Evolutionary conservation across 2,797 vertebrate genomes (phyloP).

Genomic region (Phylloscopus collybita): DNA sequence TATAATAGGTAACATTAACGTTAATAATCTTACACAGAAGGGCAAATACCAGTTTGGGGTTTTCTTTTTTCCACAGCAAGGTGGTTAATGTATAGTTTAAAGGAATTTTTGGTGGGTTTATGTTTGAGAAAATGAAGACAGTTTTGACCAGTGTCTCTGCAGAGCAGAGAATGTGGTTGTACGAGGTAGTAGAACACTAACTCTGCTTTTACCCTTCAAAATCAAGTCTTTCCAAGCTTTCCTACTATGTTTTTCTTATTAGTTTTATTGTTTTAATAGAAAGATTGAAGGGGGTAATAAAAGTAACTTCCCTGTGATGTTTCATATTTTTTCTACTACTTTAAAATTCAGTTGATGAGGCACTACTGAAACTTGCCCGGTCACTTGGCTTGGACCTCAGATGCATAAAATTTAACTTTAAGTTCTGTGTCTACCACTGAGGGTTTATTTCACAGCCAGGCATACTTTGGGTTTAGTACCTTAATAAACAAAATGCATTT

Average conservation of each 20-base stretch:
- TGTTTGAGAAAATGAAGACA: not conserved
- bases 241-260: not conserved
- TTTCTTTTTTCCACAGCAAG: not conserved
- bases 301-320: not conserved
- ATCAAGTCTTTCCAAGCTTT: not conserved
- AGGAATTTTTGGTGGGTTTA: not conserved
- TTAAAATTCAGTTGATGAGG: constrained; percentile 2
- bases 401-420: not conserved
- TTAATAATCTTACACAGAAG: not conserved
- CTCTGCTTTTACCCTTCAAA: not conserved
- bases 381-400: not conserved
- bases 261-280: not conserved
- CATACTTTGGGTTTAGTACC: not conserved
- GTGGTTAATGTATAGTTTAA: not conserved
- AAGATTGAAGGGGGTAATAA: not conserved
- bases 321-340: not conserved
- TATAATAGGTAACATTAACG: not conserved
- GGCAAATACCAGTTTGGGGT: not conserved
- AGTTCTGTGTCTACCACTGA: not conserved
- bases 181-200: not conserved
- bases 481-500: constrained; percentile 28
- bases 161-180: not conserved
- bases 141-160: not conserved
- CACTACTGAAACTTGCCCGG: not conserved
- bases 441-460: not conserved